Evolutionary conservation across 2,888 invertebrate genomes (phyloP), one percentile per base, ranked within the genome.

Genomic region (Drosophila diplacantha): DNA sequence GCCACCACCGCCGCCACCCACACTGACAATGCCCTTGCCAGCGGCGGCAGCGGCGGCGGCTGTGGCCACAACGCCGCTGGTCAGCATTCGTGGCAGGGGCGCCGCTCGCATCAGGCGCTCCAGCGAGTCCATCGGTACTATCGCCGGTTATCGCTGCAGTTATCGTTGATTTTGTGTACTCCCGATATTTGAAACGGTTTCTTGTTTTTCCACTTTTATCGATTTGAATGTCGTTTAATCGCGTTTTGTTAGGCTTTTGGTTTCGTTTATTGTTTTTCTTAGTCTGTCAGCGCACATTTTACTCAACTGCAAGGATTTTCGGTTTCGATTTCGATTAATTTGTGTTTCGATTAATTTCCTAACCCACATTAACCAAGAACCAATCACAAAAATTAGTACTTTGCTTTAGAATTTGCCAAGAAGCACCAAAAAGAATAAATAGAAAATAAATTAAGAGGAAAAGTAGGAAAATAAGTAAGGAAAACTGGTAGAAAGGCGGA

Each of bases 41-140:
- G 68, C 72, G 55, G 55, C 71, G 24, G 83, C 83, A 50, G 81
- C 75, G 56, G 78, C 84, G 44, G 83, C 77, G 44, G 83, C 84
- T 38, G 82, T 81, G 34, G 83, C 81, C 49, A 85, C 81, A 55
- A 81, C 86, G 46, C 85, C 84, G 71, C 81, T 87, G 63, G 91
- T 91, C 79, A 93, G 88, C 83, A 93, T 91, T 84, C 93, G 92
- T 85, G 91, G 90, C 84, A 91, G 89, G 86, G 93, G 92, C 69
- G 91, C 91, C 86, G 93, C 92, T 85, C 91, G 91, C 93, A 94
- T 94, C 86, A 94, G 89, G 85, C 94, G 93, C 87, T 95, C 93
- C 89, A 95, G 89, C 83, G 94, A 94, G 91, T 95, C 95, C 95
- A 95, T 61, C 43, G 34, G n/a, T 14, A 9, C 31, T 12, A 54